Evolutionary conservation across 2,113 vertebrate species (phyloP).

Genomic region (Nematolebias whitei): DNA sequence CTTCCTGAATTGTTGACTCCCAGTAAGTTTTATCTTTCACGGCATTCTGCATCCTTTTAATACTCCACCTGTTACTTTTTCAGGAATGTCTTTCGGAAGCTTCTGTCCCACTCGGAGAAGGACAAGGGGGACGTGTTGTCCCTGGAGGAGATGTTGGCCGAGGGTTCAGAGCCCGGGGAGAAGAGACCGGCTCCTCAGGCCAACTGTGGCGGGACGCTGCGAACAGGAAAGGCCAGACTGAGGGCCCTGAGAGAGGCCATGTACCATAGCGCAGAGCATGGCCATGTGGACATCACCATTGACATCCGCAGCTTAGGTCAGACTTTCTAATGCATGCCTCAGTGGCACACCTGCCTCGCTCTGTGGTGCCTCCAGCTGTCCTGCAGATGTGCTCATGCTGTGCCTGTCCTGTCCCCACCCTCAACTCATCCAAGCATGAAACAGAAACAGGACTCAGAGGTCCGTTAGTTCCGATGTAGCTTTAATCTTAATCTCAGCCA

Average conservation of each 20-base stretch:
- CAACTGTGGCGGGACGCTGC: slow-evolving; percentile 71
- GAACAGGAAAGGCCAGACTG: slow-evolving; percentile 84
- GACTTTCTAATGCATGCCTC: slow-evolving; percentile 71
- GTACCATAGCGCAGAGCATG: slow-evolving; percentile 86
- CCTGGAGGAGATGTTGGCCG: slow-evolving; percentile 84
- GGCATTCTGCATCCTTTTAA: too few relatives aligned
- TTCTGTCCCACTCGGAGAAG: slow-evolving; percentile 81
- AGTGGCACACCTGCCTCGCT: slow-evolving; percentile 56
- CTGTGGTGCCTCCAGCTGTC: slow-evolving; percentile 65
- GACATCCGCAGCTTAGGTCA: slow-evolving; percentile 86
- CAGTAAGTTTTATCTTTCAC: too few relatives aligned
- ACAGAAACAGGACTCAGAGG: neutral
- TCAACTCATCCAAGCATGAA: slow-evolving; percentile 37
- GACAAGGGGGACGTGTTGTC: slow-evolving; percentile 82
- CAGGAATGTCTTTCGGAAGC: slow-evolving; percentile 84
- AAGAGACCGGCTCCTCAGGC: slow-evolving; percentile 63
- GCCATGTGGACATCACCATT: slow-evolving; percentile 86
- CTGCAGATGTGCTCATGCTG: slow-evolving; percentile 71
- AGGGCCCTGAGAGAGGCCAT: slow-evolving; percentile 84
- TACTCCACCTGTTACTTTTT: slow-evolving; percentile 4
- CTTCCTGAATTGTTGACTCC: too few relatives aligned
- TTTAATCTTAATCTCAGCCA: too few relatives aligned
- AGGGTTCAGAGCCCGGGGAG: slow-evolving; percentile 73
- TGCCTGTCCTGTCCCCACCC: slow-evolving; percentile 62
- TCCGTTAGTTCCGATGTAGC: too few relatives aligned